These are phyloP conservation scores for Pelecanus crispus DNA, from an alignment of 2,113 vertebrate genomes.

Conservation along the genomic window DNA sequence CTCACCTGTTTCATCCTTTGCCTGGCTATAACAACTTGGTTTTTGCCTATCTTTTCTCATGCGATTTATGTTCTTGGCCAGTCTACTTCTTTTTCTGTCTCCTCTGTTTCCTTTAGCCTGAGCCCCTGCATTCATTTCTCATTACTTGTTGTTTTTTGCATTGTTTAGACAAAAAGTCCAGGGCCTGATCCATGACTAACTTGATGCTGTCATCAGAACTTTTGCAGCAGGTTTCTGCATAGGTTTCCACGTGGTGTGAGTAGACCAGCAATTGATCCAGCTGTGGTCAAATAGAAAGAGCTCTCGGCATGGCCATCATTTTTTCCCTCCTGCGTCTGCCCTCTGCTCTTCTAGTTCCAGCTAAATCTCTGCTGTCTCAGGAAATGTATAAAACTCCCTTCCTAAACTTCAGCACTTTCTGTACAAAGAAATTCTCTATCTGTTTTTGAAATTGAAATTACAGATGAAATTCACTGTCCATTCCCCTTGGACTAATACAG, in stretches of 20 bases:
- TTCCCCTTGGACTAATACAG: neutral
- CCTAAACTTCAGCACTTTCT: neutral
- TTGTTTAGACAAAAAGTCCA: neutral
- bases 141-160: neutral
- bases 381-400: neutral
- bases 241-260: neutral
- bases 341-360: neutral
- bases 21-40: neutral
- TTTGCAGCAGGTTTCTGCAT: neutral
- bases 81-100: neutral
- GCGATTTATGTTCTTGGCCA: neutral
- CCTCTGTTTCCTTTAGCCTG: neutral
- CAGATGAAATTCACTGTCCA: neutral
- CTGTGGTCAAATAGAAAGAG: neutral
- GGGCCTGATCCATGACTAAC: neutral
- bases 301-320: neutral
- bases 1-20: neutral
- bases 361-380: neutral
- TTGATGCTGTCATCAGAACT: neutral
- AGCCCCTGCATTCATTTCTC: neutral
- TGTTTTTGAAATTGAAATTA: constrained; percentile 4
- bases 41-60: neutral
- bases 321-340: neutral
- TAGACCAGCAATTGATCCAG: neutral
- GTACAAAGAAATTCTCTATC: neutral